Evolutionary conservation across 2,113 vertebrate genomes (phyloP).

Genomic region (Cephalophus harveyi): DNA sequence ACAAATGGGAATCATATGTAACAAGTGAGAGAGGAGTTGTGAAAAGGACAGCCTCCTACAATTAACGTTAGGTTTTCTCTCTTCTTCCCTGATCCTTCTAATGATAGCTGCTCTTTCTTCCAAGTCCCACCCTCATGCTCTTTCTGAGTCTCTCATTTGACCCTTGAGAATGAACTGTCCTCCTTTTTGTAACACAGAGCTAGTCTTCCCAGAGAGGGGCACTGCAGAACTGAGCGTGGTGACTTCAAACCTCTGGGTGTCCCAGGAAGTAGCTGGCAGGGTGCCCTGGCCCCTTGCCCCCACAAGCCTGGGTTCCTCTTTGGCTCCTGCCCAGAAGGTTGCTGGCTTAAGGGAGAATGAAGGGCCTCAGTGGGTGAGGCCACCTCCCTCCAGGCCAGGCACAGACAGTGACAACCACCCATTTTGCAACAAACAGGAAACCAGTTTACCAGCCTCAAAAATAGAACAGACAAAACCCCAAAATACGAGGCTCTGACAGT

Average conservation of each 20-base stretch:
- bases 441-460: slow-evolving; percentile 61
- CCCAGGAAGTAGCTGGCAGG: neutral
- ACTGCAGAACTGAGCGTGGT: neutral
- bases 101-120: neutral
- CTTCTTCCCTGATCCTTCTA: neutral
- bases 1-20: neutral
- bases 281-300: neutral
- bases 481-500: slow-evolving; percentile 35
- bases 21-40: neutral
- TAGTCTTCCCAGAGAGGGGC: neutral
- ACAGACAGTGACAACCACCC: slow-evolving; percentile 68
- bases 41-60: neutral
- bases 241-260: neutral
- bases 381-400: slow-evolving; percentile 23
- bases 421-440: slow-evolving; percentile 70
- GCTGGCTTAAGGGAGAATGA: neutral
- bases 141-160: neutral
- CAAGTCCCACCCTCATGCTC: neutral
- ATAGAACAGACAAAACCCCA: slow-evolving; percentile 63
- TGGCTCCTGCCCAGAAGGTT: neutral
- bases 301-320: neutral
- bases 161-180: neutral
- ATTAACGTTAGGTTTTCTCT: neutral
- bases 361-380: neutral
- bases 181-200: neutral